Conservation (phyloP, 2,888 invertebrate species). For the Anoncus sp. region DNA sequence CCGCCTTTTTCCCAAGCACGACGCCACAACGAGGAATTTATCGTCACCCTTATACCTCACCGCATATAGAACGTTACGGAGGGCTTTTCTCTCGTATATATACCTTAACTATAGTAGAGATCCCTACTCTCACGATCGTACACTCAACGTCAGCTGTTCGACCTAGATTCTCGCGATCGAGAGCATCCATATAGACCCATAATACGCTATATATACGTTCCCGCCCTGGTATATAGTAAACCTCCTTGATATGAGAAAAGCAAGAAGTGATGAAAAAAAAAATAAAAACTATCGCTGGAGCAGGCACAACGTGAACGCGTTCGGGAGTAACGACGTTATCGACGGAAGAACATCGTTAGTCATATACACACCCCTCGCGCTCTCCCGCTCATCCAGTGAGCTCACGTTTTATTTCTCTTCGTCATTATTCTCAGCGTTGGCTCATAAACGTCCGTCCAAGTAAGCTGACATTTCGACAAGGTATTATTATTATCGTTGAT, state of each 20-base stretch:
- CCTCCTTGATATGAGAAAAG: conserved; percentile 42
- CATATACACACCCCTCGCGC: conserved; percentile 17
- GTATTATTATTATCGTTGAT: conserved; percentile 52
- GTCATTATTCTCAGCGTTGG: conserved; percentile 49
- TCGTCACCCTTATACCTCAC: conserved; percentile 60
- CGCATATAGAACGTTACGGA: conserved; percentile 47
- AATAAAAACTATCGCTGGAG: conserved; percentile 22
- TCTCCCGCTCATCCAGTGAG: background rate
- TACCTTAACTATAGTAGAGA: background rate
- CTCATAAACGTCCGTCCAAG: conserved; percentile 49
- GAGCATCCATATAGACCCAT: conserved; percentile 49
- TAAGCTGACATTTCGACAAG: conserved; percentile 47
- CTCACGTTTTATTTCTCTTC: conserved; percentile 49
- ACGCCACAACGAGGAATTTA: conserved; percentile 63
- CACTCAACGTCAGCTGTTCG: conserved; percentile 64
- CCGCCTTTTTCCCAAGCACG: conserved; percentile 52
- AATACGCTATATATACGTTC: conserved; percentile 27
- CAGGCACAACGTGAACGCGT: conserved; percentile 25
- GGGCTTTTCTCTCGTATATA: conserved; percentile 34
- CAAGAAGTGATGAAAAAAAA: conserved; percentile 26
- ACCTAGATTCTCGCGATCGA: conserved; percentile 59
- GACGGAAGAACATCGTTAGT: conserved; percentile 57
- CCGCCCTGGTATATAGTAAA: conserved; percentile 19
- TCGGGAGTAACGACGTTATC: conserved; percentile 42
- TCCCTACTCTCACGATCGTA: conserved; percentile 22